Percentiles rank a stretch among this genome's conserved stretches.
Conservation (phyloP, 2,113 vertebrate species). For the Megaceryle torquata region DNA sequence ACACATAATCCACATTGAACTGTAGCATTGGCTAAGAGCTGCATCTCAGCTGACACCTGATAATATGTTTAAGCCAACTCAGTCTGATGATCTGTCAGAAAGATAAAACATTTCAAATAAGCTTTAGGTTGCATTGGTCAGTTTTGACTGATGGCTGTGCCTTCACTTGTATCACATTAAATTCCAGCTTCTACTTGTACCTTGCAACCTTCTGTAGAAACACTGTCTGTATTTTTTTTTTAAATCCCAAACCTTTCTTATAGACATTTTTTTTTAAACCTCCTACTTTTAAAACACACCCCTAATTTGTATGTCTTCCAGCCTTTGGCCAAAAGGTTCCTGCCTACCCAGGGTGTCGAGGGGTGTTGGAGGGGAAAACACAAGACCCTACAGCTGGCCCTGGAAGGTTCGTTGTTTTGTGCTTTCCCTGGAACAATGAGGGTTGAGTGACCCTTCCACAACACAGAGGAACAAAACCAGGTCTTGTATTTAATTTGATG, state of each 20-base stretch:
- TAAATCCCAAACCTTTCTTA: too few species aligned
- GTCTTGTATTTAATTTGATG: background rate
- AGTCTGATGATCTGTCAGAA: background rate
- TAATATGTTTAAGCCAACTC: background rate
- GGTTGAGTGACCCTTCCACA: background rate
- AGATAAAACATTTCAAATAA: background rate
- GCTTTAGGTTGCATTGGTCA: background rate
- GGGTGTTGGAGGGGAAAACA: conserved; percentile 64
- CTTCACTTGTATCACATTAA: background rate
- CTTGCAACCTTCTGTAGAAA: background rate
- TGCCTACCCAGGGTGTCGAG: background rate
- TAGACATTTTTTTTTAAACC: background rate
- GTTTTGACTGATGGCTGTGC: background rate
- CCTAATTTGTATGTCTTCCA: background rate
- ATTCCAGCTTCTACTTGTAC: background rate
- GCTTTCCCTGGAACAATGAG: background rate
- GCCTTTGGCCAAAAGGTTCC: conserved; percentile 52
- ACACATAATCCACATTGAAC: background rate
- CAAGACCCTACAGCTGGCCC: conserved; percentile 68
- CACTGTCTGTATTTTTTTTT: background rate
- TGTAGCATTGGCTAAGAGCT: background rate
- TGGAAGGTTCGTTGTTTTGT: conserved; percentile 67
- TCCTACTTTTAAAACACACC: background rate
- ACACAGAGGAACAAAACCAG: background rate
- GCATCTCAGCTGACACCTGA: background rate